Conservation (phyloP, 2,888 invertebrate genomes). For the Eupithecia insigniata region DNA sequence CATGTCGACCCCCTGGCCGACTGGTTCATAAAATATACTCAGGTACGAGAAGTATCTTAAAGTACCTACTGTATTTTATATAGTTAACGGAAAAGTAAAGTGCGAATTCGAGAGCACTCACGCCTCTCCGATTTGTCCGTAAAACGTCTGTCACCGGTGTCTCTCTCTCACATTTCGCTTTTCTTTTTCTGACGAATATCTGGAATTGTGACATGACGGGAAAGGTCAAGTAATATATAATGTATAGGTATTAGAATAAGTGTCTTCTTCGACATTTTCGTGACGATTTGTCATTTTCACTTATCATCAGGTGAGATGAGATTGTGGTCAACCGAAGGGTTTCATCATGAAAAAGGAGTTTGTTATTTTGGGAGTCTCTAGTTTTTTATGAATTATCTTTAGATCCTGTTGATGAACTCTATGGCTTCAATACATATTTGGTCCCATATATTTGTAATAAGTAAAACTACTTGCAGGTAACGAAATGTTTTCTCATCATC, state of each 20-base stretch:
- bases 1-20: neutral
- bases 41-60: neutral
- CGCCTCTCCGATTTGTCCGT: neutral
- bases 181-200: conserved; percentile 9
- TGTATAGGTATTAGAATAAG: neutral
- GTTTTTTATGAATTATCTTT: no score
- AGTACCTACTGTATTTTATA: neutral
- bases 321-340: neutral
- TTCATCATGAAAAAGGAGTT: neutral
- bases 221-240: neutral
- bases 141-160: conserved; percentile 13
- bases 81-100: conserved; percentile 1
- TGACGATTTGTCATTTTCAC: neutral
- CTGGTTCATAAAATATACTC: neutral
- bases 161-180: conserved; percentile 10
- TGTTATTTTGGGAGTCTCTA: neutral
- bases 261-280: neutral
- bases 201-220: conserved; percentile 5
- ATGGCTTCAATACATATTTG: neutral
- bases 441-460: neutral
- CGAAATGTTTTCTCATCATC: neutral
- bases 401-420: no score
- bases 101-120: conserved; percentile 3
- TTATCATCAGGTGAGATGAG: neutral
- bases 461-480: neutral